phyloP scores from a whole-genome alignment of 2,113 vertebrate genomes.

The Echinops telfairi region DNA sequence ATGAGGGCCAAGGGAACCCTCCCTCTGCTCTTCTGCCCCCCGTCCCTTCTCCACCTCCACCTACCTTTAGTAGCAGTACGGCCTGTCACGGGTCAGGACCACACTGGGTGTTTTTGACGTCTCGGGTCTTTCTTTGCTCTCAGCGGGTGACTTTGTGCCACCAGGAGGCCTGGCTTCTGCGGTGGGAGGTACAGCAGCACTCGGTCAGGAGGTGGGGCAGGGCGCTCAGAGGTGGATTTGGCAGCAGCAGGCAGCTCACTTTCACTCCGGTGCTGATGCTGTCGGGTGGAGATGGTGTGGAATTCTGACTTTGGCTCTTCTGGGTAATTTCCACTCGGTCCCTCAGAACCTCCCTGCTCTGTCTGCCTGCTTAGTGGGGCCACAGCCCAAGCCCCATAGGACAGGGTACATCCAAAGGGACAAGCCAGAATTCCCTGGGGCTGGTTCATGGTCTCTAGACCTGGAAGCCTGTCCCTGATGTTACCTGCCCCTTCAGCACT shows the following conservation, averaged over 20 bases:
- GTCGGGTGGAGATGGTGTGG: neutral
- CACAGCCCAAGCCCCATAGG: neutral
- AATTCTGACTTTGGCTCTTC: neutral
- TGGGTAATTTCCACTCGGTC: neutral
- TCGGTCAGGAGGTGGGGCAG: neutral
- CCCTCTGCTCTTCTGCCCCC: neutral
- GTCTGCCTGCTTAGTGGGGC: neutral
- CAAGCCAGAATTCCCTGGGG: neutral
- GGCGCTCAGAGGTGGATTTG: neutral
- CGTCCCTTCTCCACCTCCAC: neutral
- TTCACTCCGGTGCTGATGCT: neutral
- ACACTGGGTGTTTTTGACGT: neutral
- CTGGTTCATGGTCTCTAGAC: neutral
- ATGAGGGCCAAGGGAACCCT: neutral
- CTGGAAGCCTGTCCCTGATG: neutral
- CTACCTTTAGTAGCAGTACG: neutral
- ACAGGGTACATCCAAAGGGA: neutral
- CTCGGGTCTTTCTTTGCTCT: neutral
- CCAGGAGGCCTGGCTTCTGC: neutral
- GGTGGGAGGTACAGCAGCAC: neutral
- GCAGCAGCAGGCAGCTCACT: rapidly evolving
- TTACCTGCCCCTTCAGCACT: neutral
- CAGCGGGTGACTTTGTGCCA: neutral
- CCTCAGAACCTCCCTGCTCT: neutral
- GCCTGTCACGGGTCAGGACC: constrained; percentile 12